Percentiles rank a stretch among this genome's conserved stretches.
These are phyloP conservation scores for Hydra vulgaris DNA, from an alignment of 30 jellyfish, hydroid and myxozoan species.

Conservation along the genomic window DNA sequence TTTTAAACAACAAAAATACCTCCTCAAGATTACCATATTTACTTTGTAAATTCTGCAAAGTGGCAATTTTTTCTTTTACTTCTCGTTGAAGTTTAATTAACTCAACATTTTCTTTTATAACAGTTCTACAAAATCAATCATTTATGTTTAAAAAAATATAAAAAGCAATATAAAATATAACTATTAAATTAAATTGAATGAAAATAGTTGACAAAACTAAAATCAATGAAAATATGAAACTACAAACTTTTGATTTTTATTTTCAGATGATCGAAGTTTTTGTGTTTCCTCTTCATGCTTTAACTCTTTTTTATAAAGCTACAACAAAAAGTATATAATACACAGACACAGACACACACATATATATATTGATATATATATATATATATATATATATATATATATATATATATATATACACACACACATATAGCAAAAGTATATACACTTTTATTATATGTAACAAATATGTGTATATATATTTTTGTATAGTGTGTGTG, in stretches of 20 bases:
- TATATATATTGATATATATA: no score
- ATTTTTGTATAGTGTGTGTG: no score
- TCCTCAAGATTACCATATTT: slow-evolving; percentile 74
- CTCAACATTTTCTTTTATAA: slow-evolving; percentile 73
- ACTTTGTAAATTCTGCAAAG: slow-evolving; percentile 67
- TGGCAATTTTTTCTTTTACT: slow-evolving; percentile 60
- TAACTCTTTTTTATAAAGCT: slow-evolving; percentile 42
- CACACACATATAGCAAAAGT: no score
- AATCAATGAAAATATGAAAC: neutral
- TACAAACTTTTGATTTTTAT: slow-evolving; percentile 53
- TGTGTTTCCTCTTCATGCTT: slow-evolving; percentile 58
- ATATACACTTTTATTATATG: no score
- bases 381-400: no score
- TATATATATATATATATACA: no score
- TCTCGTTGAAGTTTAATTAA: slow-evolving; percentile 82
- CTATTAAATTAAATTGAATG: no score
- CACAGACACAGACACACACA: no score
- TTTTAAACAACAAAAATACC: no score
- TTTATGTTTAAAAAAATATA: neutral
- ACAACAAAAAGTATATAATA: slow-evolving; percentile 1
- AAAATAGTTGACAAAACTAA: neutral
- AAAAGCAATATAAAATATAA: no score
- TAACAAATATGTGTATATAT: no score
- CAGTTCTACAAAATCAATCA: slow-evolving; percentile 25
- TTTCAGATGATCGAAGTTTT: slow-evolving; percentile 28